Conservation (phyloP, 1,140 invertebrate genomes). For the Neocloeon triangulifer region DNA sequence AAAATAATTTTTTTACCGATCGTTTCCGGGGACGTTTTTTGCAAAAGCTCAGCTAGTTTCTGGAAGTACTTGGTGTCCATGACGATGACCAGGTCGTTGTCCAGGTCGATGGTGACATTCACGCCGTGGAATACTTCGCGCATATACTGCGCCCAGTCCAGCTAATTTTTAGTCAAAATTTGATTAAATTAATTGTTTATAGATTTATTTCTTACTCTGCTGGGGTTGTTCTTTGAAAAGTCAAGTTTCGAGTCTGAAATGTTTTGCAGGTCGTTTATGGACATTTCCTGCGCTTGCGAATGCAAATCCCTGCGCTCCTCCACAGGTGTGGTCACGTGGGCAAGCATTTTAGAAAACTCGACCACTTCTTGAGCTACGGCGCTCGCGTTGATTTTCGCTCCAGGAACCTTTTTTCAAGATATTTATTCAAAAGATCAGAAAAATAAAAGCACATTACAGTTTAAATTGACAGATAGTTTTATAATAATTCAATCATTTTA, state of each 20-base stretch:
- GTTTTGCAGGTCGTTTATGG: slow-evolving; percentile 30
- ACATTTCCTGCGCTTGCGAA: slow-evolving; percentile 49
- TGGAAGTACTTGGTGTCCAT: slow-evolving; percentile 35
- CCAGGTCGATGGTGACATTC: slow-evolving; percentile 23
- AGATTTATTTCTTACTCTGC: too few relatives aligned
- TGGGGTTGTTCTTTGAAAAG: too few relatives aligned
- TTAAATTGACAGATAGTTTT: too few relatives aligned
- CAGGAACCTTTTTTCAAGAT: too few relatives aligned
- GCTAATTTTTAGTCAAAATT: slow-evolving; percentile 17
- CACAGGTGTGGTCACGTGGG: slow-evolving; percentile 46
- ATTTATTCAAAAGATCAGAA: too few relatives aligned
- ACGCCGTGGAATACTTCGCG: slow-evolving; percentile 30
- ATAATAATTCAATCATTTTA: too few relatives aligned
- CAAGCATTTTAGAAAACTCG: too few relatives aligned
- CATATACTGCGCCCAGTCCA: slow-evolving; percentile 43
- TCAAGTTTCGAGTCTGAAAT: slow-evolving; percentile 20
- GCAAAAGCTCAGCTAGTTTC: slow-evolving; percentile 25
- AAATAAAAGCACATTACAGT: too few relatives aligned
- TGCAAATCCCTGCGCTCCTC: slow-evolving; percentile 43
- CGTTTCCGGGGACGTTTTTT: slow-evolving; percentile 21
- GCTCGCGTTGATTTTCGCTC: too few relatives aligned
- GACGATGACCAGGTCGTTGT: slow-evolving; percentile 27
- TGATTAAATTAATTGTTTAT: too few relatives aligned
- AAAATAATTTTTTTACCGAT: slow-evolving; percentile 23
- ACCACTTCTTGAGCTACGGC: too few relatives aligned